A percentile compares a stretch with the other conserved stretches of the same genome.
Conservation (phyloP, 2,113 vertebrate genomes). For the Limanda limanda region DNA sequence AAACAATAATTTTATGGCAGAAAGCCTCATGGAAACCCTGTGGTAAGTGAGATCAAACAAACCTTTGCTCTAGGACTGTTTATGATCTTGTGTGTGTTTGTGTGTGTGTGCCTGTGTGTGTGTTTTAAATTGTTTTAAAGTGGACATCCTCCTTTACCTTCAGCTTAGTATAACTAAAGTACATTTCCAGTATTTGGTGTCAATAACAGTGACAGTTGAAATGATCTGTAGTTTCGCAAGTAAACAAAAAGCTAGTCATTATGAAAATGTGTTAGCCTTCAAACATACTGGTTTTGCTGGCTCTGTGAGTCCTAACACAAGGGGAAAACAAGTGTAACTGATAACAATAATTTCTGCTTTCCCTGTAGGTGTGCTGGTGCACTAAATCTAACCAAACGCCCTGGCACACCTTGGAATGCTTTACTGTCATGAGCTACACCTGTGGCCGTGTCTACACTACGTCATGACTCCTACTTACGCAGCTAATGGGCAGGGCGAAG, state of each 20-base stretch:
- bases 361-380: constrained; percentile 8
- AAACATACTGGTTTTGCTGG: neutral
- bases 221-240: neutral
- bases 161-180: neutral
- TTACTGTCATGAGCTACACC: neutral
- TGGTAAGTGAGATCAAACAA: neutral
- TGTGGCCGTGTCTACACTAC: neutral
- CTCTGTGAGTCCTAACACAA: neutral
- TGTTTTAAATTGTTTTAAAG: too few relatives aligned
- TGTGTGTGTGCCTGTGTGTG: neutral
- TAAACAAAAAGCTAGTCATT: neutral
- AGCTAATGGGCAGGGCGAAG: constrained; percentile 93
- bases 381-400: neutral
- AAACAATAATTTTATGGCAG: neutral
- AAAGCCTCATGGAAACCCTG: neutral
- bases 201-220: neutral
- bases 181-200: neutral
- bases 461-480: constrained; percentile 90
- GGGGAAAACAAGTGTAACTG: neutral
- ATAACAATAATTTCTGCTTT: neutral
- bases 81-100: neutral
- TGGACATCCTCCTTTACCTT: constrained; percentile 68
- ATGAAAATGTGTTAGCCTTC: neutral
- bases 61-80: neutral
- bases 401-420: neutral